A percentile compares a stretch with the other conserved stretches of the same genome.
Evolutionary conservation across 23 tunicate species (phyloP).

Genomic region (Trididemnum clinides): DNA sequence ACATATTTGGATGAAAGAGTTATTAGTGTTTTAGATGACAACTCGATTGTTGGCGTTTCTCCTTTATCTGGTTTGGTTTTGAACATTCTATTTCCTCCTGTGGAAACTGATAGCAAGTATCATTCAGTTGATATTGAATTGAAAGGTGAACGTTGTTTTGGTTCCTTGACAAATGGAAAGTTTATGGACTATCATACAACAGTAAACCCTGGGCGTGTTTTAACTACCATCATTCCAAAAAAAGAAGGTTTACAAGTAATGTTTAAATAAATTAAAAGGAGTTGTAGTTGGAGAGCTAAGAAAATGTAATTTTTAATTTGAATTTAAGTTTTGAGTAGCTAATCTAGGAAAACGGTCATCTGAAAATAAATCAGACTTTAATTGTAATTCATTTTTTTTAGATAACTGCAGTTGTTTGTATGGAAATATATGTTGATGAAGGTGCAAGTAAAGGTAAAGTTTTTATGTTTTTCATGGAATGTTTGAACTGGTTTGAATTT

Average conservation of each 20-base stretch:
- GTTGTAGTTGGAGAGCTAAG: no score
- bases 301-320: no score
- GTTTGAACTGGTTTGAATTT: no score
- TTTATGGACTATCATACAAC: conserved; percentile 51
- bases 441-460: not conserved
- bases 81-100: conserved; percentile 52
- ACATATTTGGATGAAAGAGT: conserved; percentile 25
- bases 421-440: conserved; percentile 45
- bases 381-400: not conserved
- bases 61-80: conserved; percentile 54
- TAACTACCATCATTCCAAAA: no score
- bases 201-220: conserved; percentile 58
- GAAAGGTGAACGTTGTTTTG: conserved; percentile 35
- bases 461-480: no score
- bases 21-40: conserved; percentile 56
- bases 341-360: no score
- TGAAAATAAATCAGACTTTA: no score
- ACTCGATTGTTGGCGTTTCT: conserved; percentile 53
- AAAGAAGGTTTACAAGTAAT: no score
- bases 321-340: no score
- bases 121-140: conserved; percentile 24
- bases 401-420: conserved; percentile 12
- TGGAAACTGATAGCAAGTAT: conserved; percentile 25
- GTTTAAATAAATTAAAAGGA: no score
- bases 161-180: conserved; percentile 28